phyloP scores from a whole-genome alignment of 1,140 invertebrate species.

The Calliopsis andreniformis region DNA sequence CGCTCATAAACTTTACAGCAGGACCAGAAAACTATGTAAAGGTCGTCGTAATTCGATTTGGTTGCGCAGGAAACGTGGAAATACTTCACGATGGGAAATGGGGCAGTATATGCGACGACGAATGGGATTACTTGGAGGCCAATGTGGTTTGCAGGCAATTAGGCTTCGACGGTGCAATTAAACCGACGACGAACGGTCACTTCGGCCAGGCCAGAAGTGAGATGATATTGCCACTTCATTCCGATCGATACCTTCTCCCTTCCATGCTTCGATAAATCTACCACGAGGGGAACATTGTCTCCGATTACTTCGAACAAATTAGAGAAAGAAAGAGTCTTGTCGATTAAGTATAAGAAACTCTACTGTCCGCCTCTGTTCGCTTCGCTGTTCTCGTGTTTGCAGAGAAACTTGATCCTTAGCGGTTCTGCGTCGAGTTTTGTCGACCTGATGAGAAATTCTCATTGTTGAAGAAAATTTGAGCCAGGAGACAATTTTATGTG shows the following conservation, averaged over 20 bases:
- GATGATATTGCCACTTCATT: conserved; percentile 61
- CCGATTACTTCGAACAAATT: neutral
- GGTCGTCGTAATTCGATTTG: conserved; percentile 55
- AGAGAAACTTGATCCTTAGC: neutral
- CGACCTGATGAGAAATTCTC: no score
- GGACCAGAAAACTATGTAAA: conserved; percentile 24
- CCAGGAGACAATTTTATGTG: no score
- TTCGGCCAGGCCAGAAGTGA: conserved; percentile 90
- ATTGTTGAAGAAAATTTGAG: no score
- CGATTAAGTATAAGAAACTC: neutral
- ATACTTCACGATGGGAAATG: conserved; percentile 92
- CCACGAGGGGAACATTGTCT: no score
- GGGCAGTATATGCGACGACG: conserved; percentile 96
- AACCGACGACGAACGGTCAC: conserved; percentile 86
- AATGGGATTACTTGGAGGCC: conserved; percentile 92
- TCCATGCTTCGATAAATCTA: neutral
- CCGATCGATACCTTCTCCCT: neutral
- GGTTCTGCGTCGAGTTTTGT: neutral
- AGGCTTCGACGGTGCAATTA: conserved; percentile 84
- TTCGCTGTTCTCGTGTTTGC: neutral
- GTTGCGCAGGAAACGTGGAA: conserved; percentile 90
- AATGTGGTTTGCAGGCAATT: conserved; percentile 91
- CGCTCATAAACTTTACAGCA: neutral
- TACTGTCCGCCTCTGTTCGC: neutral
- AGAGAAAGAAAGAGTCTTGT: neutral